These are phyloP conservation scores for Auanema freiburgensis DNA, from an alignment of 2,888 invertebrate species.

Conservation along the genomic window DNA sequence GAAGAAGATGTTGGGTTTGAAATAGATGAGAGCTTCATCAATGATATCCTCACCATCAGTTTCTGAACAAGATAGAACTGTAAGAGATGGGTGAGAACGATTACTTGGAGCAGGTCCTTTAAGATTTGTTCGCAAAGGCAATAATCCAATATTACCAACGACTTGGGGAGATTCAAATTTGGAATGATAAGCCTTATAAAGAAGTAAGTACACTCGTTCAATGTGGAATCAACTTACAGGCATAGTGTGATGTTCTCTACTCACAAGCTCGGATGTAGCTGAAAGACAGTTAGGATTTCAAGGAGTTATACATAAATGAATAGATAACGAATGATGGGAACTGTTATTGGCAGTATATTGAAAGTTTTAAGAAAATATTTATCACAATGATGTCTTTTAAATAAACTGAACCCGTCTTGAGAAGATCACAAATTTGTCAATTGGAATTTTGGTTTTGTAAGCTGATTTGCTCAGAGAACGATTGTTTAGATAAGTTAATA, in stretches of 20 bases:
- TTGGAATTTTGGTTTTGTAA: conserved; percentile 1
- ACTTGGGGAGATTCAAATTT: conserved; percentile 76
- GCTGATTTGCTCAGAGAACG: conserved; percentile 42
- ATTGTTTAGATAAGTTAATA: conserved; percentile 58
- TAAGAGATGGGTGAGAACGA: no score
- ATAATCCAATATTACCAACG: conserved; percentile 85
- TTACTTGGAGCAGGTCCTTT: conserved; percentile 87
- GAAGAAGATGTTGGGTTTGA: conserved; percentile 99
- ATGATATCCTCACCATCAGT: conserved; percentile 81
- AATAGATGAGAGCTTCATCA: conserved; percentile 93
- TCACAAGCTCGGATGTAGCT: no score
- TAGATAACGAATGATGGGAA: background rate
- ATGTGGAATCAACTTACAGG: background rate
- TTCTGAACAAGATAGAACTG: conserved; percentile 13
- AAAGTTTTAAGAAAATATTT: background rate
- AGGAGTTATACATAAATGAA: background rate
- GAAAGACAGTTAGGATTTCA: no score
- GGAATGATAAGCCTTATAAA: conserved; percentile 97
- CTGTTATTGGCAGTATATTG: background rate
- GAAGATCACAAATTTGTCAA: background rate
- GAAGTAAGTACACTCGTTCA: conserved; percentile 28
- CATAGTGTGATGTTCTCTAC: no score
- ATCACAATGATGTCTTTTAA: background rate
- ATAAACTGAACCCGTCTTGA: background rate
- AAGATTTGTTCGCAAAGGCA: conserved; percentile 85